These are phyloP conservation scores for Calliopsis andreniformis DNA, from an alignment of 1,140 invertebrate genomes.

Conservation along the genomic window DNA sequence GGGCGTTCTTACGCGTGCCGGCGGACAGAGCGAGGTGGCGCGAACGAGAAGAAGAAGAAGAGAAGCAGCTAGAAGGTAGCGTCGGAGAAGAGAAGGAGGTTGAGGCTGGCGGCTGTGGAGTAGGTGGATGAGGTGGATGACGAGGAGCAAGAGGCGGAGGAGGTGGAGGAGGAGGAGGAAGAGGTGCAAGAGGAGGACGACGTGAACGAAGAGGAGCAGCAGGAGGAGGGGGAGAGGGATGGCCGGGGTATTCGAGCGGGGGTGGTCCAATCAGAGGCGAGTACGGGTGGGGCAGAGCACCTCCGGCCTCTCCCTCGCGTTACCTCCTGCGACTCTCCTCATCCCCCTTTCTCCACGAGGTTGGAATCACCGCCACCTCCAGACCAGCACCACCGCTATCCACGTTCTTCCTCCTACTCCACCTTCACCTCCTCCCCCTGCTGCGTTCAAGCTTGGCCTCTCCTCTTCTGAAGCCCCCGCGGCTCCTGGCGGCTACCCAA, in stretches of 20 bases:
- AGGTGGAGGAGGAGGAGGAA: conserved; percentile 17
- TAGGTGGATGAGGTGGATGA: conserved; percentile 60
- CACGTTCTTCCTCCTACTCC: conserved; percentile 67
- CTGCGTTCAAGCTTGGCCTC: conserved; percentile 38
- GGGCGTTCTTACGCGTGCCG: conserved; percentile 67
- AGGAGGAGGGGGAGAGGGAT: conserved; percentile 58
- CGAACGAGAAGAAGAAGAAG: conserved; percentile 64
- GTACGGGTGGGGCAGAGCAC: conserved; percentile 74
- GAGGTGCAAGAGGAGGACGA: conserved; percentile 57
- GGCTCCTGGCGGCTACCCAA: conserved; percentile 77
- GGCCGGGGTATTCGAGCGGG: conserved; percentile 65
- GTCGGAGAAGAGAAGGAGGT: conserved; percentile 65
- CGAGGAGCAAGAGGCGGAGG: conserved; percentile 45
- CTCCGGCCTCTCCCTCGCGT: conserved; percentile 61
- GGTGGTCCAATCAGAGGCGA: conserved; percentile 80
- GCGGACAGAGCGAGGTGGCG: conserved; percentile 57
- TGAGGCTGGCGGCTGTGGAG: conserved; percentile 58
- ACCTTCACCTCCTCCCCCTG: conserved; percentile 58
- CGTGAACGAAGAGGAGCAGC: conserved; percentile 54
- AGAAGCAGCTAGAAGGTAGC: conserved; percentile 58
- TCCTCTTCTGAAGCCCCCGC: conserved; percentile 69
- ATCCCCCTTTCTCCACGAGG: conserved; percentile 60
- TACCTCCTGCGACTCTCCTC: conserved; percentile 61
- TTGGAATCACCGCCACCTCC: conserved; percentile 69
- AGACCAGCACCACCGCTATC: conserved; percentile 57